Conservation (phyloP, 1,140 invertebrate genomes). For the Heterodera schachtii region DNA sequence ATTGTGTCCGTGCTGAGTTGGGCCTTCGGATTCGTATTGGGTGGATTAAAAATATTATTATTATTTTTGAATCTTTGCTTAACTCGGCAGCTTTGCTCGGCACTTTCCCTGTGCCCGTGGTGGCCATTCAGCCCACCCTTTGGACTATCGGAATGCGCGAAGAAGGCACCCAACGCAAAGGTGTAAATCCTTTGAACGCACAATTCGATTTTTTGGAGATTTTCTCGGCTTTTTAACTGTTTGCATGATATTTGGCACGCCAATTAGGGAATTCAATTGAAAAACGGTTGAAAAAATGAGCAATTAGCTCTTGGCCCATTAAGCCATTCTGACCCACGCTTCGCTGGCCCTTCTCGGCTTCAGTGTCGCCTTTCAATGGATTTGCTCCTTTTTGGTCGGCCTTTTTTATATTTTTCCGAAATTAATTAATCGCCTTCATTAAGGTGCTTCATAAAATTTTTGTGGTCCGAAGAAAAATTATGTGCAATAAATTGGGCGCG, state of each 20-base stretch:
- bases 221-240: too few species aligned
- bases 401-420: not conserved
- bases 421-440: not conserved
- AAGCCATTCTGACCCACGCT: slow-evolving; percentile 42
- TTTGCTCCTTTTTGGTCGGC: slow-evolving; percentile 45
- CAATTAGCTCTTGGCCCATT: too few species aligned
- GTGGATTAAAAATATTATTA: slow-evolving; percentile 28
- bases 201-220: too few species aligned
- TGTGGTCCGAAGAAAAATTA: slow-evolving; percentile 57
- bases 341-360: slow-evolving; percentile 45
- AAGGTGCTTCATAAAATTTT: slow-evolving; percentile 55
- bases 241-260: too few species aligned
- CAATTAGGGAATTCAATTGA: too few species aligned
- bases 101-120: slow-evolving; percentile 51
- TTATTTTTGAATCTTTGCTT: not conserved
- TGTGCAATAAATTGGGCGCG: slow-evolving; percentile 56
- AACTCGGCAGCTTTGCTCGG: slow-evolving; percentile 49
- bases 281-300: too few species aligned
- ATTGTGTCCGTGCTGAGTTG: slow-evolving; percentile 53
- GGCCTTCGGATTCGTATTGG: slow-evolving; percentile 51
- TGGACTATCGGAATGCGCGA: slow-evolving; percentile 42
- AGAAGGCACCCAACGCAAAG: not conserved
- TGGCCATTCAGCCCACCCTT: slow-evolving; percentile 34
- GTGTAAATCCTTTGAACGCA: too few species aligned
- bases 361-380: slow-evolving; percentile 54